These are phyloP conservation scores for Pantherophis guttatus DNA, from an alignment of 2,113 vertebrate species.

Conservation along the genomic window DNA sequence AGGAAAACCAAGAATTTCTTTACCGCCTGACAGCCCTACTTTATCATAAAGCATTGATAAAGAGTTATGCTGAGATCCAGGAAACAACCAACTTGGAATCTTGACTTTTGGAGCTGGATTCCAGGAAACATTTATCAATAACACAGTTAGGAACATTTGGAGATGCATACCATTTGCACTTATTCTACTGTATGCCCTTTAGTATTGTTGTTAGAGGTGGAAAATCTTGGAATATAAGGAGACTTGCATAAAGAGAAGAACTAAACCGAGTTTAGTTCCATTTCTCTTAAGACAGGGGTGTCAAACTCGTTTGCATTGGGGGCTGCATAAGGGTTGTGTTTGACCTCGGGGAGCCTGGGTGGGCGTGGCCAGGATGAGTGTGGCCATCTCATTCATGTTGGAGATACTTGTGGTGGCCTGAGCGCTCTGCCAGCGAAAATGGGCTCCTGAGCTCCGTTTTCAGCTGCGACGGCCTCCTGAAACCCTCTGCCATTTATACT, in stretches of 20 bases:
- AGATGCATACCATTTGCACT: background rate
- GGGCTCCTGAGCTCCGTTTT: too few species aligned
- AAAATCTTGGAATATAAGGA: background rate
- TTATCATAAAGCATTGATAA: constrained; percentile 46
- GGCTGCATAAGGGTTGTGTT: too few species aligned
- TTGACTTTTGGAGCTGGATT: constrained; percentile 22
- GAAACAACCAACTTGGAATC: constrained; percentile 22
- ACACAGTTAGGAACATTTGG: background rate
- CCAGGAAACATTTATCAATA: constrained; percentile 8
- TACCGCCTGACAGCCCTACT: constrained; percentile 45
- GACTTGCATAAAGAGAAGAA: background rate
- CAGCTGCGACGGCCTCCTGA: too few species aligned
- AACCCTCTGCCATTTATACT: too few species aligned
- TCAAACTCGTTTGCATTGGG: too few species aligned
- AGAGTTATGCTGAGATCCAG: constrained; percentile 28
- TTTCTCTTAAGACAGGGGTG: background rate
- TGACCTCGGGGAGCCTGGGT: too few species aligned
- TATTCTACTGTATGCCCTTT: background rate
- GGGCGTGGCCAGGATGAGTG: too few species aligned
- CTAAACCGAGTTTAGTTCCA: background rate
- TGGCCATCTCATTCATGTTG: too few species aligned
- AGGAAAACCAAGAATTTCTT: constrained; percentile 37
- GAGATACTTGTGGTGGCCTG: too few species aligned
- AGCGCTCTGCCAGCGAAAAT: too few species aligned
- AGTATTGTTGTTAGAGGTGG: background rate